phyloP scores from a whole-genome alignment of 2,888 invertebrate genomes.

The Junonia oenone region DNA sequence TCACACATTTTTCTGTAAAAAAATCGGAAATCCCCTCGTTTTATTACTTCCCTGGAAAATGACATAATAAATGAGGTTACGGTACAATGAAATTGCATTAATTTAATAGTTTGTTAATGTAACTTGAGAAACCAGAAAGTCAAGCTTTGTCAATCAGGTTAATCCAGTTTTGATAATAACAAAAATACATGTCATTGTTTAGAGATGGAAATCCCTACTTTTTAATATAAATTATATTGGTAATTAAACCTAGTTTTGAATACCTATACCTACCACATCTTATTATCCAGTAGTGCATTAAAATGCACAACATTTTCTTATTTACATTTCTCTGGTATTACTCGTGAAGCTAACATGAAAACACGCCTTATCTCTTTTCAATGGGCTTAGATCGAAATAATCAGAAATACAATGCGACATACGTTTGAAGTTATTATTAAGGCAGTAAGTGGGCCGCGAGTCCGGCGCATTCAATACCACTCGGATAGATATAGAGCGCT shows the following conservation, averaged over 20 bases:
- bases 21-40: slow-evolving; percentile 70
- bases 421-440: slow-evolving; percentile 74
- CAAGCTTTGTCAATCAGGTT: slow-evolving; percentile 55
- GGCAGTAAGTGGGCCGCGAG: slow-evolving; percentile 51
- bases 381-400: slow-evolving; percentile 71
- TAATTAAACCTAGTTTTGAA: not conserved
- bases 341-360: slow-evolving; percentile 35
- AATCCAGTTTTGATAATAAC: slow-evolving; percentile 58
- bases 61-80: slow-evolving; percentile 39
- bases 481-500: slow-evolving; percentile 64
- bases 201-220: slow-evolving; percentile 37
- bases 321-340: slow-evolving; percentile 21
- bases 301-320: slow-evolving; percentile 7
- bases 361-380: slow-evolving; percentile 64
- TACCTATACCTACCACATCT: not conserved
- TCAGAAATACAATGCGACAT: slow-evolving; percentile 72
- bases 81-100: slow-evolving; percentile 55
- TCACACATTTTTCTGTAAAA: slow-evolving; percentile 44
- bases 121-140: slow-evolving; percentile 64
- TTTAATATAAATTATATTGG: not conserved
- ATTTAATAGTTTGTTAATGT: slow-evolving; percentile 49
- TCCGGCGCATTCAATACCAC: slow-evolving; percentile 62
- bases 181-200: slow-evolving; percentile 46
- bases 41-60: slow-evolving; percentile 63
- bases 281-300: not conserved